Evolutionary conservation across 2,888 invertebrate species (phyloP).

Genomic region (Drosophila meridionalis): DNA sequence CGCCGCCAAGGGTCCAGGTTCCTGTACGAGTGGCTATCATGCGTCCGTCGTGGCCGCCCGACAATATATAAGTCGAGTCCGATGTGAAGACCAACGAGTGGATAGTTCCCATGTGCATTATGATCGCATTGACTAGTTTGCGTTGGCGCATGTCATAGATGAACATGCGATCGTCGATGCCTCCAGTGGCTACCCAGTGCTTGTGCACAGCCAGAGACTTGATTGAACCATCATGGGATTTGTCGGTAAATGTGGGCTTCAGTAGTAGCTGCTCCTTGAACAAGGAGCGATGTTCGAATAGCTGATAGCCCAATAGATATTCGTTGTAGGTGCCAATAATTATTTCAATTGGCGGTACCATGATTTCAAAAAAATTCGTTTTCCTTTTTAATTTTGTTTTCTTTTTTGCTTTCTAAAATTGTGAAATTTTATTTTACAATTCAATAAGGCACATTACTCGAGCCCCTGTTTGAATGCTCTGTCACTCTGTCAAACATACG

Average conservation of each 20-base stretch:
- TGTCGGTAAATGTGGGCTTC: slow-evolving; percentile 93
- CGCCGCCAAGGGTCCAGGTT: slow-evolving; percentile 94
- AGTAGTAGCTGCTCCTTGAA: slow-evolving; percentile 26
- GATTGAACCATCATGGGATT: slow-evolving; percentile 93
- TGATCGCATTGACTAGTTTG: slow-evolving; percentile 90
- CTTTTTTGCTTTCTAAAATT: too few relatives aligned
- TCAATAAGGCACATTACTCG: background rate
- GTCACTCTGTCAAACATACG: background rate
- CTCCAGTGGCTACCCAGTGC: slow-evolving; percentile 93
- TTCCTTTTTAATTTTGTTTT: background rate
- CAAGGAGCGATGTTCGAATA: background rate
- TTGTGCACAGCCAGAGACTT: slow-evolving; percentile 89
- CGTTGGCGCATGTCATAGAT: slow-evolving; percentile 93
- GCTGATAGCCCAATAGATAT: slow-evolving; percentile 91
- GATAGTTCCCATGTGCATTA: slow-evolving; percentile 93
- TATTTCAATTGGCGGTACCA: slow-evolving; percentile 88
- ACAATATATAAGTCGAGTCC: slow-evolving; percentile 91
- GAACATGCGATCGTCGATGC: slow-evolving; percentile 94
- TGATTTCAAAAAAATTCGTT: background rate
- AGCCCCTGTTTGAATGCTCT: background rate
- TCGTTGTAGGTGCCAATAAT: slow-evolving; percentile 96
- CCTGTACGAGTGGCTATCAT: slow-evolving; percentile 92
- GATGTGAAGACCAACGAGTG: slow-evolving; percentile 92
- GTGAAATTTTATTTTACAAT: too few relatives aligned
- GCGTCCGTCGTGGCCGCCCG: slow-evolving; percentile 93